A percentile compares a stretch with the other conserved stretches of the same genome.
These are phyloP conservation scores for Drosophila multiciliata DNA, from an alignment of 2,888 invertebrate species.

Conservation along the genomic window DNA sequence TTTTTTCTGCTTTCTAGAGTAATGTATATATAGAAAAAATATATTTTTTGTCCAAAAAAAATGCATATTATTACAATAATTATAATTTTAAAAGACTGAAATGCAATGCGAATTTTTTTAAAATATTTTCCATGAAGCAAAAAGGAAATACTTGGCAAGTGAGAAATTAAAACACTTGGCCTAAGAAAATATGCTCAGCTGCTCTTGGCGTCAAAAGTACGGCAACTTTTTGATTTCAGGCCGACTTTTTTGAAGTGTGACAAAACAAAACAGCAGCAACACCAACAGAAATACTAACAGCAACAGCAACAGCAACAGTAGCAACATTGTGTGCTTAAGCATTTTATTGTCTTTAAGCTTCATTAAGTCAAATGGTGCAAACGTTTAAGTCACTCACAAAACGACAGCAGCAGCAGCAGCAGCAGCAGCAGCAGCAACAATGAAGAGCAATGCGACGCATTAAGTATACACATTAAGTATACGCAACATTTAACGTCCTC, in stretches of 20 bases:
- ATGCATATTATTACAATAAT: background rate
- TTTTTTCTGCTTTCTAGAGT: background rate
- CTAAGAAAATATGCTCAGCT: background rate
- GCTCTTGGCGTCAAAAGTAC: background rate
- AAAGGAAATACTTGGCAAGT: background rate
- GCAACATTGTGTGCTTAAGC: conserved; percentile 68
- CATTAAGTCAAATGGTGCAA: conserved; percentile 77
- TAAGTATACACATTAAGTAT: conserved; percentile 51
- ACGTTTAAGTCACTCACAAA: conserved; percentile 58
- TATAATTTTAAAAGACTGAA: background rate
- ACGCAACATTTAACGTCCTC: conserved; percentile 23
- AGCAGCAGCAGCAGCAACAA: conserved; percentile 8
- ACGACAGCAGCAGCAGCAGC: conserved; percentile 4
- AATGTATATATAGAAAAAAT: background rate
- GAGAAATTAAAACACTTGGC: background rate
- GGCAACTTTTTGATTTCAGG: background rate
- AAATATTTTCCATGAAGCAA: background rate
- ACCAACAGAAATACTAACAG: conserved; percentile 1
- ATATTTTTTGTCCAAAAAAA: background rate
- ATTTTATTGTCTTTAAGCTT: conserved; percentile 79
- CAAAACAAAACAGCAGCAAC: background rate
- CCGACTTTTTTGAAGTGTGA: conserved; percentile 10
- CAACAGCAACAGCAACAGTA: conserved; percentile 8
- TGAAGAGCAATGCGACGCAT: conserved; percentile 47
- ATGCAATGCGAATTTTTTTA: background rate